Conservation (phyloP, 1,140 invertebrate genomes). For the Megalopta genalis region DNA sequence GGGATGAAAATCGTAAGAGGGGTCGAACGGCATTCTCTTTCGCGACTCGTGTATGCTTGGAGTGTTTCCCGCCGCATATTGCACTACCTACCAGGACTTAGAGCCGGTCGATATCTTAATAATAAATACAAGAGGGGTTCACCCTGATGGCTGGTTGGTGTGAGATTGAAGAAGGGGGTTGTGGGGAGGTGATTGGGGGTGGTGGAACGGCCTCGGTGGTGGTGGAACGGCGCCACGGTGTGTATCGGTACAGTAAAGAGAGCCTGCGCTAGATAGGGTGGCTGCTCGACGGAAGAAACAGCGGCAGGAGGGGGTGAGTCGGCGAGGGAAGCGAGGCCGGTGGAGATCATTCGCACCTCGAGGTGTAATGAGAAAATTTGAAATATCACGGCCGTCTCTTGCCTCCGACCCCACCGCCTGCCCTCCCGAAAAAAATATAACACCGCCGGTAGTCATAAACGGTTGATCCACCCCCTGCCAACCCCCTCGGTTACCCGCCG, state of each 20-base stretch:
- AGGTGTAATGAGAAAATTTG: slow-evolving; percentile 80
- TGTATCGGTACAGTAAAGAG: slow-evolving; percentile 55
- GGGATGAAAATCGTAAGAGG: slow-evolving; percentile 16
- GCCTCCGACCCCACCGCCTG: slow-evolving; percentile 3
- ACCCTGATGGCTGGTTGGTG: slow-evolving; percentile 73
- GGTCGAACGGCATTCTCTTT: slow-evolving; percentile 45
- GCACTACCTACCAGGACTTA: slow-evolving; percentile 63
- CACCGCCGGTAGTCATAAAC: slow-evolving; percentile 73
- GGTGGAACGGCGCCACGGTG: slow-evolving; percentile 56
- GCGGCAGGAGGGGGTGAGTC: not conserved
- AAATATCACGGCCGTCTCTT: slow-evolving; percentile 76
- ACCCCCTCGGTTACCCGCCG: slow-evolving; percentile 51
- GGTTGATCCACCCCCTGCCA: slow-evolving; percentile 67
- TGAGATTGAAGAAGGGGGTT: slow-evolving; percentile 75
- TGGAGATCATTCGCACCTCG: slow-evolving; percentile 77
- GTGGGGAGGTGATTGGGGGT: slow-evolving; percentile 68
- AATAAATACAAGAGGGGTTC: slow-evolving; percentile 79
- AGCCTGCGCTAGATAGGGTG: slow-evolving; percentile 50
- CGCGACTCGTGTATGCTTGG: slow-evolving; percentile 49
- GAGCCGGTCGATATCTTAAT: slow-evolving; percentile 79
- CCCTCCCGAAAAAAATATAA: slow-evolving; percentile 62
- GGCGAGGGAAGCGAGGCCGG: slow-evolving; percentile 5
- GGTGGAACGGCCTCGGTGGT: slow-evolving; percentile 57
- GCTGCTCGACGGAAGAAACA: slow-evolving; percentile 19
- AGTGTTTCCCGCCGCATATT: slow-evolving; percentile 63